These are phyloP conservation scores for Carposina sasakii DNA, from an alignment of 1,140 invertebrate genomes.

Conservation along the genomic window DNA sequence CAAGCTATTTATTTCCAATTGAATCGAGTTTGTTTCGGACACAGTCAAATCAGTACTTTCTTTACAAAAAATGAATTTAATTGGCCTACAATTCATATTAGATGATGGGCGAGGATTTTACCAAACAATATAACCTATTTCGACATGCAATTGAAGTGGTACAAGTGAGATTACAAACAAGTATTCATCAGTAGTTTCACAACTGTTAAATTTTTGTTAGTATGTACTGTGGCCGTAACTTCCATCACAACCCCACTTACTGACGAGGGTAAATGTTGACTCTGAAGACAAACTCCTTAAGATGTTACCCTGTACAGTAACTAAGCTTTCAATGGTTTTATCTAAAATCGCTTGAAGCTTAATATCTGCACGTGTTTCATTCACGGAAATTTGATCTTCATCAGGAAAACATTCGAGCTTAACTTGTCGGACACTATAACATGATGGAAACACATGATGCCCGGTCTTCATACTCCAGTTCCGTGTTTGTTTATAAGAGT, in stretches of 20 bases:
- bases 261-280: constrained; percentile 2
- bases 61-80: constrained; percentile 26
- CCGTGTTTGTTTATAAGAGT: constrained; percentile 14
- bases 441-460: constrained; percentile 2
- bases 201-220: constrained; percentile 20
- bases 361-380: constrained; percentile 18
- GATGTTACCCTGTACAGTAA: constrained; percentile 43
- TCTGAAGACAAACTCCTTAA: neutral
- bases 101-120: constrained; percentile 23
- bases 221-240: constrained; percentile 12
- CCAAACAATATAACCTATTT: constrained; percentile 20
- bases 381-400: constrained; percentile 9
- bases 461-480: constrained; percentile 7
- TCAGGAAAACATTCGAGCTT: constrained; percentile 17
- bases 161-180: constrained; percentile 15
- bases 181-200: constrained; percentile 16
- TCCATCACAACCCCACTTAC: constrained; percentile 25
- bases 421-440: neutral
- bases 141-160: constrained; percentile 12
- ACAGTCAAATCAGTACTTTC: constrained; percentile 20
- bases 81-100: constrained; percentile 19
- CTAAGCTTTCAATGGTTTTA: constrained; percentile 18
- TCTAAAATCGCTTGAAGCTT: constrained; percentile 24
- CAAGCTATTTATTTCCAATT: neutral
- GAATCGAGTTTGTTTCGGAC: constrained; percentile 13